Evolutionary conservation across 2,797 vertebrate species (phyloP).

Genomic region (Neosilurus mollespiculum): DNA sequence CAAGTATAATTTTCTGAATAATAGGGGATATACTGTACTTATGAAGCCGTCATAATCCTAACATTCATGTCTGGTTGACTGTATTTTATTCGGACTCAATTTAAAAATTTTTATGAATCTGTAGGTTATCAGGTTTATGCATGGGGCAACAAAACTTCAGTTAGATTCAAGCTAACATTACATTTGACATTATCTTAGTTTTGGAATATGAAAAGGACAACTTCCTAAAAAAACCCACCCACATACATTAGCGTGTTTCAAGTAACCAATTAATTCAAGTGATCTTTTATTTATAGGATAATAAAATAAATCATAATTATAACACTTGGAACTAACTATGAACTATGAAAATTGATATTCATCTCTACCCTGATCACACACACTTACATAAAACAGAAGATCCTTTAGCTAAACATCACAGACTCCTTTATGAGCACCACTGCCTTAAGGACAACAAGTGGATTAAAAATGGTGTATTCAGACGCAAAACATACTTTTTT

Average conservation of each 20-base stretch:
- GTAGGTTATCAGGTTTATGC: no score
- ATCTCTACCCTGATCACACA: background rate
- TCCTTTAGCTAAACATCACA: no score
- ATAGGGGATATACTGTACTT: no score
- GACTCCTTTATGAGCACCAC: background rate
- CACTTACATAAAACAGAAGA: background rate
- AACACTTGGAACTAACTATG: background rate
- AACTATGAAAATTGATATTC: background rate
- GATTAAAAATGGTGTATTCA: background rate
- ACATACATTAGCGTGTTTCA: background rate
- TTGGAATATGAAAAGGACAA: background rate
- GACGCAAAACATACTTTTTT: slow-evolving; percentile 9
- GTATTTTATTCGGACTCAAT: no score
- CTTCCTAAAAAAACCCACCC: background rate
- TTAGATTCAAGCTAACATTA: background rate
- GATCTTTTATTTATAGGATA: background rate
- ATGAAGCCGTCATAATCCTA: no score
- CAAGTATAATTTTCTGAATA: no score
- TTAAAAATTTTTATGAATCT: no score
- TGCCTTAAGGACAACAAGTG: background rate
- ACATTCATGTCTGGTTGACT: no score
- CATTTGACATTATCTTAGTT: background rate
- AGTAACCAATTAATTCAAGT: background rate
- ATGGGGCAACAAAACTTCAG: no score
- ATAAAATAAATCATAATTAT: background rate